Evolutionary conservation across 2,113 vertebrate genomes (phyloP).

Genomic region (Jacana jacana): DNA sequence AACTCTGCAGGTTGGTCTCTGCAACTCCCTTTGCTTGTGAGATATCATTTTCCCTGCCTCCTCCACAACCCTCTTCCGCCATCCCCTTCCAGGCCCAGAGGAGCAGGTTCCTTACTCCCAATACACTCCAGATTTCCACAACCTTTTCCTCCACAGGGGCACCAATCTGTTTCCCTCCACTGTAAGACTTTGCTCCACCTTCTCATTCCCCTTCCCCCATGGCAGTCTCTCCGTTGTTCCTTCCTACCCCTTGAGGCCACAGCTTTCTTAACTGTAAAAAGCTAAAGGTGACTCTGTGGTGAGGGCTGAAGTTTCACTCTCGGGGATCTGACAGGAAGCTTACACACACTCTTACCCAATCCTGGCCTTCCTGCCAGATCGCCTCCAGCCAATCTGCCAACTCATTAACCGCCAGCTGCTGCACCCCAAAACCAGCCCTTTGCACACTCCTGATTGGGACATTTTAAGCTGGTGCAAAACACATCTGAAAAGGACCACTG

Average conservation of each 20-base stretch:
- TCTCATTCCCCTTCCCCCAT: not conserved
- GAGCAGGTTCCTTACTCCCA: not conserved
- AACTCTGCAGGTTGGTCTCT: not conserved
- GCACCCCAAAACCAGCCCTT: conserved; percentile 12
- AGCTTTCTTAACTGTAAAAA: conserved; percentile 47
- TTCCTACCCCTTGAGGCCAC: not conserved
- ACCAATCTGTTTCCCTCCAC: not conserved
- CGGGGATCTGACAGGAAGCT: conserved; percentile 70
- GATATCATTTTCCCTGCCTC: not conserved
- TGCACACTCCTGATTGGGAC: conserved; percentile 33
- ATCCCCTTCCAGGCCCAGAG: not conserved
- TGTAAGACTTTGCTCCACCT: not conserved
- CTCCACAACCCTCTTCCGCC: not conserved
- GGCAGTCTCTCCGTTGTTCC: not conserved
- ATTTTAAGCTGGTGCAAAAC: not conserved
- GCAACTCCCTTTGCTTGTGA: not conserved
- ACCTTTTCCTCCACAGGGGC: not conserved
- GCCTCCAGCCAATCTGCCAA: conserved; percentile 52
- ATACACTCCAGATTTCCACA: not conserved
- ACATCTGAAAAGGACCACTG: not conserved
- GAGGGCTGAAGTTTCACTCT: conserved; percentile 39
- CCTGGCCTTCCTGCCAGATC: conserved; percentile 47
- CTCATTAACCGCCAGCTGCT: conserved; percentile 62
- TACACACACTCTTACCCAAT: conserved; percentile 73
- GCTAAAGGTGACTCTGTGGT: conserved; percentile 47